phyloP scores from a whole-genome alignment of 2,113 vertebrate genomes.

The Corythaeola cristata region DNA sequence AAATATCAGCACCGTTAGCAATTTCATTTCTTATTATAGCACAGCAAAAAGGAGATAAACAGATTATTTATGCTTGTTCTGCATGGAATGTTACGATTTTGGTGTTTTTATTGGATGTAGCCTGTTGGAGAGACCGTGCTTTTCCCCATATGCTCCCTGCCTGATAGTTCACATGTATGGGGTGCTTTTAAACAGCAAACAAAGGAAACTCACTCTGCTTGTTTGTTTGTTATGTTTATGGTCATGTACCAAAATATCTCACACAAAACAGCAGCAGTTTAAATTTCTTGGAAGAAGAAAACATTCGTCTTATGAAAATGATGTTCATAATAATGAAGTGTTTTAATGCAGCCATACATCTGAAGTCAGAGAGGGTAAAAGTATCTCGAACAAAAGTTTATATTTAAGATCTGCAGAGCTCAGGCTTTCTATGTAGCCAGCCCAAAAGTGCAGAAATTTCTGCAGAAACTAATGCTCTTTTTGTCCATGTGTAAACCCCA shows the following conservation, averaged over 20 bases:
- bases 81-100: not conserved
- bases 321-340: not conserved
- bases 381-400: not conserved
- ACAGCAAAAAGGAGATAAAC: slow-evolving; percentile 32
- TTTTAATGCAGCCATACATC: not conserved
- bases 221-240: not conserved
- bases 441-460: not conserved
- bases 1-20: not conserved
- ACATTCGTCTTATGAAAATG: not conserved
- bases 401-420: not conserved
- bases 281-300: not conserved
- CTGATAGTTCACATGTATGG: not conserved
- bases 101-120: not conserved
- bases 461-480: not conserved
- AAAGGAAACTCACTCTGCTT: not conserved
- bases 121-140: not conserved
- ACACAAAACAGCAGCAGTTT: not conserved
- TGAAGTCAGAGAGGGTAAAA: not conserved
- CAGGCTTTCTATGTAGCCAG: not conserved
- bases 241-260: not conserved
- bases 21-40: slow-evolving; percentile 19
- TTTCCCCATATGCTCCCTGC: not conserved
- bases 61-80: slow-evolving; percentile 44
- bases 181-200: not conserved
- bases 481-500: not conserved